Conservation (phyloP, 2,113 vertebrate genomes). For the Percopsis transmontana region DNA sequence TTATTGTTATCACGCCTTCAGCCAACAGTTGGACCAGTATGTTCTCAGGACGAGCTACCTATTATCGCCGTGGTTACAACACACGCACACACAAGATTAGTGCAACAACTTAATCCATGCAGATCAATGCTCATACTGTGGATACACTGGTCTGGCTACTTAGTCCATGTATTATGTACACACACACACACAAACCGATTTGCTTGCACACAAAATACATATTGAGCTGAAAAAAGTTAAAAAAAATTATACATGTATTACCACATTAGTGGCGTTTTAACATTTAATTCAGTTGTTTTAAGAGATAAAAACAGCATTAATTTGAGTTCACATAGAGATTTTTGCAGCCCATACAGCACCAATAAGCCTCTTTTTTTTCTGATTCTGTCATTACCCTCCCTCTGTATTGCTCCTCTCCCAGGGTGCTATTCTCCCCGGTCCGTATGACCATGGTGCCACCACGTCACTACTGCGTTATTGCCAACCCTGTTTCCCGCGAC, state of each 20-base stretch:
- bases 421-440: constrained; percentile 79
- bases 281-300: no score
- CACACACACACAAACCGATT: neutral
- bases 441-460: constrained; percentile 88
- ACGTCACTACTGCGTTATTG: constrained; percentile 85
- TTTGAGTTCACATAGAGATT: no score
- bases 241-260: no score
- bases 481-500: constrained; percentile 81
- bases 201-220: neutral
- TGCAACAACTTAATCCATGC: neutral
- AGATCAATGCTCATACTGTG: neutral
- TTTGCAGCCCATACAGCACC: no score
- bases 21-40: neutral
- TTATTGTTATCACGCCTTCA: neutral
- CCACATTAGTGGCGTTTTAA: no score
- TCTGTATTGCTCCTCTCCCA: constrained; percentile 38
- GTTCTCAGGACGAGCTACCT: no score
- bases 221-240: no score
- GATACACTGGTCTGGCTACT: neutral
- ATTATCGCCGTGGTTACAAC: neutral
- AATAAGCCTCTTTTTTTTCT: no score
- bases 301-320: no score
- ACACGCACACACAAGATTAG: neutral
- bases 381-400: neutral
- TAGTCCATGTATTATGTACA: neutral